Conservation (phyloP, 2,113 vertebrate species). For the Damaliscus lunatus region DNA sequence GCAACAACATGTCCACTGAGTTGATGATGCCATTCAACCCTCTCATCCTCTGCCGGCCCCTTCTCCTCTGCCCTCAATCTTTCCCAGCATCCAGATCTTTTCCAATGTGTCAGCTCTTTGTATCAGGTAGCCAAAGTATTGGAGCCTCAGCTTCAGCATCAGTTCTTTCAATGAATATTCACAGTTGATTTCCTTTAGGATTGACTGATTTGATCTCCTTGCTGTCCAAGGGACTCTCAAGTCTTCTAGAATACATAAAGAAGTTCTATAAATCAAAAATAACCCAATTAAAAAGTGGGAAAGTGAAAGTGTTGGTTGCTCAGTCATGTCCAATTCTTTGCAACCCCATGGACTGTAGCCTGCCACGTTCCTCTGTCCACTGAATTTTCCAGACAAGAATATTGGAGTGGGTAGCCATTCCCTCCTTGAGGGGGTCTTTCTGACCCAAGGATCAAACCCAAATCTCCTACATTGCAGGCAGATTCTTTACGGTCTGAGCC, state of each 20-base stretch:
- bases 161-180: neutral
- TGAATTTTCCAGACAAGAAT: neutral
- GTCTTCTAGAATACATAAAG: neutral
- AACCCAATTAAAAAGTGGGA: neutral
- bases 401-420: neutral
- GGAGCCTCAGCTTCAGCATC: neutral
- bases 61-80: neutral
- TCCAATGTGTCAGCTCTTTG: neutral
- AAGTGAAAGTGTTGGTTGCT: neutral
- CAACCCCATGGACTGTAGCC: neutral
- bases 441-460: accelerated
- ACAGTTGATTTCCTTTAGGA: neutral
- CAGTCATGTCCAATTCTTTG: neutral
- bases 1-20: neutral
- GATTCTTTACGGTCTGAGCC: neutral
- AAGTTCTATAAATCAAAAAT: neutral
- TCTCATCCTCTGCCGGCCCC: neutral
- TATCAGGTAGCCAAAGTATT: neutral
- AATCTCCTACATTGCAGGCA: neutral
- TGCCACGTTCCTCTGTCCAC: neutral
- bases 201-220: neutral
- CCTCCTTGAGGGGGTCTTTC: neutral
- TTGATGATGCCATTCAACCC: neutral
- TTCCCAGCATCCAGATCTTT: neutral
- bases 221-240: neutral